Percentiles rank a stretch among this genome's conserved stretches.
Conservation (phyloP, 2,113 vertebrate species). For the Seriola aureovittata region DNA sequence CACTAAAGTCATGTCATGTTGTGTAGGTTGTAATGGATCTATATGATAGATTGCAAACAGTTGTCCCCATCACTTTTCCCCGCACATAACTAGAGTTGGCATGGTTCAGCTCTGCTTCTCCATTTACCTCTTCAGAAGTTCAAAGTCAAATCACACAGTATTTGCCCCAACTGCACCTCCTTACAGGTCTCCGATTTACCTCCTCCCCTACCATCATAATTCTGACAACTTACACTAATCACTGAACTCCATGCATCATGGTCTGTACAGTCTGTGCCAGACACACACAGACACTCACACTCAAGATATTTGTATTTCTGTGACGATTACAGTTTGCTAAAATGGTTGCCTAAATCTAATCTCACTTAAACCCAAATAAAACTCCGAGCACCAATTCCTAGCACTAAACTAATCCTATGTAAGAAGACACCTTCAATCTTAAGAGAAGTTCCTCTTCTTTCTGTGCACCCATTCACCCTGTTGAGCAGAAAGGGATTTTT, state of each 20-base stretch:
- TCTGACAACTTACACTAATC: neutral
- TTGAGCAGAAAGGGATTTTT: conserved; percentile 18
- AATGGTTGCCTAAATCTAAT: neutral
- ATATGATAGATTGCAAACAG: conserved; percentile 28
- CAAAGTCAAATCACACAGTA: conserved; percentile 16
- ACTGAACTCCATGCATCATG: neutral
- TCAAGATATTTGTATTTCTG: neutral
- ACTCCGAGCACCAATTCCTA: neutral
- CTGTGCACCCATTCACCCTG: conserved; percentile 47
- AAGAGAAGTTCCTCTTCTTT: conserved; percentile 5
- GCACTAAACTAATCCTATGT: neutral
- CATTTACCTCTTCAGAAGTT: conserved; percentile 21
- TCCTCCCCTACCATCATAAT: neutral
- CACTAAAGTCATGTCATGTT: neutral
- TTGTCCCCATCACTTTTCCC: conserved; percentile 29
- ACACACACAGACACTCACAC: neutral
- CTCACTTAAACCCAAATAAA: conserved; percentile 3
- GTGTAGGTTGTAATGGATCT: neutral
- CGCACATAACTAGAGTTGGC: conserved; percentile 20
- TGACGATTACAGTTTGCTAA: neutral
- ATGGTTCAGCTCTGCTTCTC: conserved; percentile 5
- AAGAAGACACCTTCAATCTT: neutral
- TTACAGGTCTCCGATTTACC: neutral
- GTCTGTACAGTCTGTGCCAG: neutral
- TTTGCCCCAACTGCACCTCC: neutral